Conservation (phyloP, 2,113 vertebrate species). For the Diglossa brunneiventris region DNA sequence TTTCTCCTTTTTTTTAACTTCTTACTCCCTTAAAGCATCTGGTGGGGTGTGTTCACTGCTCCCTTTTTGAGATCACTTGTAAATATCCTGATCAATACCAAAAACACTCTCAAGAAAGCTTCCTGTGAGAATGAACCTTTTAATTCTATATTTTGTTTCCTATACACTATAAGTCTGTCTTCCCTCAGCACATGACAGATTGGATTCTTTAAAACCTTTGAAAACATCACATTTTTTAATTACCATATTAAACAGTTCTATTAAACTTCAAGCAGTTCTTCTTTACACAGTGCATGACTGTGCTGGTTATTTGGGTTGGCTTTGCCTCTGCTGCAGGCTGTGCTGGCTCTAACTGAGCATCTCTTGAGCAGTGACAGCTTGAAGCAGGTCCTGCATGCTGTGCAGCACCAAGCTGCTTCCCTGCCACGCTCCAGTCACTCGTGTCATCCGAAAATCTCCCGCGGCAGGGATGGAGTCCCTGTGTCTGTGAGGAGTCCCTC, state of each 20-base stretch:
- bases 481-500: neutral
- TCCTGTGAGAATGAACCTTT: neutral
- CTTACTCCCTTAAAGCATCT: neutral
- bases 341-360: neutral
- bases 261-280: neutral
- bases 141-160: neutral
- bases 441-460: neutral
- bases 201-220: neutral
- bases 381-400: neutral
- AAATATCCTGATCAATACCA: neutral
- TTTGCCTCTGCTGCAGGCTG: neutral
- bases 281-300: neutral
- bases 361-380: neutral
- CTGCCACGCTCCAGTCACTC: neutral
- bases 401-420: conserved; percentile 13
- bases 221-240: neutral
- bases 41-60: neutral
- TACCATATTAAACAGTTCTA: neutral
- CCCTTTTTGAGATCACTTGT: neutral
- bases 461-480: neutral
- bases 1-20: neutral
- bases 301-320: neutral
- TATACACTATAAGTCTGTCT: neutral
- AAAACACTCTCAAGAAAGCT: neutral
- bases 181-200: neutral